Conservation (phyloP, 2,888 invertebrate species). For the Lasius platythorax region DNA sequence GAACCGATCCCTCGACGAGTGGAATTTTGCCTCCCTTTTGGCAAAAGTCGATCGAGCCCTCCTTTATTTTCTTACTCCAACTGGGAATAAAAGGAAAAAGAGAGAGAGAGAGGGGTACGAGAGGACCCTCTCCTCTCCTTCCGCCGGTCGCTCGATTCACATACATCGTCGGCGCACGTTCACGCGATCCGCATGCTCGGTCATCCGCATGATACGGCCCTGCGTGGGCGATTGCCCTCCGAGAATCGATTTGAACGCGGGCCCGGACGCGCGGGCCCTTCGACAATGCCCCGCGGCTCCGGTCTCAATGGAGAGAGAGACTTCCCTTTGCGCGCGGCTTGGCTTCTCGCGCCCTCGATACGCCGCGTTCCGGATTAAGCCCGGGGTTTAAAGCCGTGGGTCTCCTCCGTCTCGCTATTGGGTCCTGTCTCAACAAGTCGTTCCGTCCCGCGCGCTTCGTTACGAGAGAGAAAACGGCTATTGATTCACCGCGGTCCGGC, state of each 20-base stretch:
- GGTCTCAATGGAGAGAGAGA: constrained; percentile 55
- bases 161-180: neutral
- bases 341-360: constrained; percentile 73
- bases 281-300: constrained; percentile 55
- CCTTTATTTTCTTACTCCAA: constrained; percentile 59
- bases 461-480: constrained; percentile 30
- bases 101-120: constrained; percentile 20
- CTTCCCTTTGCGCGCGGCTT: constrained; percentile 41
- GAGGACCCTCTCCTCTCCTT: neutral
- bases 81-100: constrained; percentile 52
- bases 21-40: too few relatives aligned
- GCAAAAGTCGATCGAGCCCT: neutral
- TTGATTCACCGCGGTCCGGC: constrained; percentile 23
- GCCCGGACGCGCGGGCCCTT: constrained; percentile 34
- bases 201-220: constrained; percentile 60
- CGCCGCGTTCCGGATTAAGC: constrained; percentile 74
- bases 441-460: constrained; percentile 44
- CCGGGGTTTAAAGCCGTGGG: constrained; percentile 67
- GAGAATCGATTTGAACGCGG: constrained; percentile 66
- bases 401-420: constrained; percentile 46
- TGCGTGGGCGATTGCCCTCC: constrained; percentile 66
- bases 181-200: neutral
- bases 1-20: too few relatives aligned
- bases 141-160: constrained; percentile 24
- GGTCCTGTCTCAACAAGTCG: constrained; percentile 58